A percentile compares a stretch with the other conserved stretches of the same genome.
phyloP scores from a whole-genome alignment of 2,888 invertebrate species.

The Urechis unicinctus region DNA sequence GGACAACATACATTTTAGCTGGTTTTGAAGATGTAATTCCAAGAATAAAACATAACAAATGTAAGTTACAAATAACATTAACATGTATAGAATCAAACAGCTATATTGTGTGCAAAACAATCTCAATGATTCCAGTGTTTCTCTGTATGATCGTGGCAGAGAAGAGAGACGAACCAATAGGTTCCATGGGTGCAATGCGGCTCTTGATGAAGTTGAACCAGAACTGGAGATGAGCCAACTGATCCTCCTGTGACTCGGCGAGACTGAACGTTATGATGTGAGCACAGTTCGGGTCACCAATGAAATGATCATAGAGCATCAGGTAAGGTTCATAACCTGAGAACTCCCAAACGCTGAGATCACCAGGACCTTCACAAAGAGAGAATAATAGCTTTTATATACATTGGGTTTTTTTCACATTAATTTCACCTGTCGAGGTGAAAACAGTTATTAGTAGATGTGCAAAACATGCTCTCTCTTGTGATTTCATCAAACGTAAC shows the following conservation, averaged over 20 bases:
- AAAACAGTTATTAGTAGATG: too few relatives aligned
- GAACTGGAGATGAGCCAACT: conserved; percentile 59
- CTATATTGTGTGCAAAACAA: too few relatives aligned
- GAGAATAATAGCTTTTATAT: background rate
- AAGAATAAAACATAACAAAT: background rate
- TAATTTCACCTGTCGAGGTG: background rate
- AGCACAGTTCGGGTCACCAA: conserved; percentile 59
- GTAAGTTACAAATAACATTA: background rate
- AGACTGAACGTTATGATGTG: conserved; percentile 65
- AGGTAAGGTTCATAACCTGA: conserved; percentile 69
- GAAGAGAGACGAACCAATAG: conserved; percentile 21
- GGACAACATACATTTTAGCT: background rate
- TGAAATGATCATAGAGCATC: conserved; percentile 65
- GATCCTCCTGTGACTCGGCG: conserved; percentile 61
- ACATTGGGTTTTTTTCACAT: background rate
- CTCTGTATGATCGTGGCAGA: background rate
- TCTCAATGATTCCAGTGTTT: too few relatives aligned
- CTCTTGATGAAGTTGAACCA: conserved; percentile 71
- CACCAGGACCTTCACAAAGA: conserved; percentile 56
- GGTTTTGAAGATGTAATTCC: too few relatives aligned
- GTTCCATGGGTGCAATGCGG: conserved; percentile 58
- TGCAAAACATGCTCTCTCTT: too few relatives aligned
- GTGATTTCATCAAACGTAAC: too few relatives aligned
- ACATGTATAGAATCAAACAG: background rate
- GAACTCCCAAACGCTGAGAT: conserved; percentile 68